Evolutionary conservation across 2,797 vertebrate genomes (phyloP).

Genomic region (Clarias pachynema): DNA sequence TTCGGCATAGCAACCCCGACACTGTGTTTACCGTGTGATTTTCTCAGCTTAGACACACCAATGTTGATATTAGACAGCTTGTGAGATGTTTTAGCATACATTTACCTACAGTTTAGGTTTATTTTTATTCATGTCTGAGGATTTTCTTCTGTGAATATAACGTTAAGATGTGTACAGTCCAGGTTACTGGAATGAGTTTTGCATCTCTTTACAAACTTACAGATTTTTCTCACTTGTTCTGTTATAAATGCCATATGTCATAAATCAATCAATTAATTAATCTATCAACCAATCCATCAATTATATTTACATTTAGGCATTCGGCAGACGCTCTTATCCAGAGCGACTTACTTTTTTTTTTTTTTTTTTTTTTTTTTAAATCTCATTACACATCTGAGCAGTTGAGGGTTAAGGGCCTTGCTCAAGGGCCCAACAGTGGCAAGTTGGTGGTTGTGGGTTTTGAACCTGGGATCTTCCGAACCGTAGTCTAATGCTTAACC

Average conservation of each 20-base stretch:
- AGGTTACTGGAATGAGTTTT: neutral
- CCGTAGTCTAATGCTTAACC: too few species aligned
- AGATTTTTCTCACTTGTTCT: neutral
- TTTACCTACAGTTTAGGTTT: neutral
- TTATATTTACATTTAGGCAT: too few species aligned
- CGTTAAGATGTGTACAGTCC: neutral
- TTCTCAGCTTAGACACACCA: neutral
- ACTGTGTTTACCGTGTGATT: neutral
- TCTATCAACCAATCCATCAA: neutral
- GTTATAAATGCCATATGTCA: neutral
- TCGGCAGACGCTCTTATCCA: too few species aligned
- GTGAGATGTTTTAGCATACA: neutral
- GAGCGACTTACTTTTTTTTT: too few species aligned
- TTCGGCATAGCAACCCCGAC: neutral
- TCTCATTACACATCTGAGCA: too few species aligned
- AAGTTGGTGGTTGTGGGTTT: too few species aligned
- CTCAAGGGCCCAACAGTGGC: too few species aligned
- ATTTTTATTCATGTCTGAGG: neutral
- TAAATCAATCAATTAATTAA: too few species aligned
- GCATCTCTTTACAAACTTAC: neutral
- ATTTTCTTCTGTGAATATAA: neutral
- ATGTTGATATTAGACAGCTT: neutral
- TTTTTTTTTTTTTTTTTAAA: too few species aligned
- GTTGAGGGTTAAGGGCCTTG: too few species aligned
- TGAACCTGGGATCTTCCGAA: too few species aligned